Evolutionary conservation across 2,113 vertebrate genomes (phyloP), one percentile per base, ranked within the genome.

Genomic region (Platichthys stellatus): DNA sequence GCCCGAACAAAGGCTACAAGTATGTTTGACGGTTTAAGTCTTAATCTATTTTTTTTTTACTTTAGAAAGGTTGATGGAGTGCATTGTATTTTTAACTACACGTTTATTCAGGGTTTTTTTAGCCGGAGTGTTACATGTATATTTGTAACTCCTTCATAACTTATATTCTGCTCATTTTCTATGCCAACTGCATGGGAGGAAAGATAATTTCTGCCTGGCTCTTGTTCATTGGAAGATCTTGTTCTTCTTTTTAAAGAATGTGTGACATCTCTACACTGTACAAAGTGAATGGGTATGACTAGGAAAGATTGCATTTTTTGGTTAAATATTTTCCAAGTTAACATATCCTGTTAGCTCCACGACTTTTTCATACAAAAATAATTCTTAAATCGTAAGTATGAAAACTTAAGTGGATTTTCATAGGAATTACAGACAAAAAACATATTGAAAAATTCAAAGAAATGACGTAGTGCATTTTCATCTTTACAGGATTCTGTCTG

Each of bases 401-500:
- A 5, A 17, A 49, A 49, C 45, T 17, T 17, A 5, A 49, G 1
- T 5, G 5, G 45, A 47, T 17, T 49, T 49, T 49, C 45, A 17
- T 6, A 18, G 45, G 45, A 49, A 49, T 49, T 18, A 49, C 17
- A 17, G 17, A 4, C 45, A 49, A 49, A 14, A 49, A 49, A 49
- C 45, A 49, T 18, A 49, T 47, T 47, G 45, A 17, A 15, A 49
- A 49, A 18, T 49, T 18, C 18, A 49, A 7, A 49, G 2, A 47
- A 47, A 47, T 1, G 35, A 38, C 1, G 35, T 4, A 5, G 17
- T 49, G 45, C 14, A 49, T 49, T 49, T 49, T 49, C 13, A 49
- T 49, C 45, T 49, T 49, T 57, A 2, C 24, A 59, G 57, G 28
- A 82, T 82, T 51, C 61, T 63, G 65, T 71, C 65, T 66, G 31